Evolutionary conservation across 2,797 vertebrate genomes (phyloP).

Genomic region (Botia kubotai): DNA sequence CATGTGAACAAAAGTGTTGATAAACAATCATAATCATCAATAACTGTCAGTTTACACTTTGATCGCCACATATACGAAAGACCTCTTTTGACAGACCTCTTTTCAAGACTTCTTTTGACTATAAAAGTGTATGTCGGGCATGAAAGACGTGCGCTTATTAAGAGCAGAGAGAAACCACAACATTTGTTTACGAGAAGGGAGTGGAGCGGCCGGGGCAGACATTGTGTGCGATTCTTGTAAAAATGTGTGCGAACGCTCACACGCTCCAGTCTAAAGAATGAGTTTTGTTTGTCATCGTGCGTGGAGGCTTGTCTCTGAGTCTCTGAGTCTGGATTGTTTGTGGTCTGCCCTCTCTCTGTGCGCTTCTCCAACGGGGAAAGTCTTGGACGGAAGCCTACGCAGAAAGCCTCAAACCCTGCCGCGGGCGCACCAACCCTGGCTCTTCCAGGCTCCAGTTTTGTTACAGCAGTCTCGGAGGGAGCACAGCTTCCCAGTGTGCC

Average conservation of each 20-base stretch:
- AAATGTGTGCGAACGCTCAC: slow-evolving; percentile 19
- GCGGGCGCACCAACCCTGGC: slow-evolving; percentile 72
- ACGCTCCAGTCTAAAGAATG: slow-evolving; percentile 34
- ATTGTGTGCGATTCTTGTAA: slow-evolving; percentile 60
- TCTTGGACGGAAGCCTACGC: slow-evolving; percentile 83
- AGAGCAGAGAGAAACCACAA: slow-evolving; percentile 57
- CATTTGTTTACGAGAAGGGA: slow-evolving; percentile 61
- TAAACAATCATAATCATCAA: background rate
- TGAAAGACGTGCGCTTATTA: slow-evolving; percentile 42
- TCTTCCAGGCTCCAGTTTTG: slow-evolving; percentile 72
- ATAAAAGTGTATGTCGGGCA: slow-evolving; percentile 17
- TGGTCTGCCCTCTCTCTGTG: slow-evolving; percentile 66
- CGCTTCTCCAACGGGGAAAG: slow-evolving; percentile 74
- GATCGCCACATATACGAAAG: background rate
- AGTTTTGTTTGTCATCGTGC: slow-evolving; percentile 11
- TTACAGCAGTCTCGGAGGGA: slow-evolving; percentile 72
- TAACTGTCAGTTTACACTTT: slow-evolving; percentile 10
- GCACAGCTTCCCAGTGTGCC: slow-evolving; percentile 53
- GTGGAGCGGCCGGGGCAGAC: slow-evolving; percentile 52
- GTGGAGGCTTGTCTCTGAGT: slow-evolving; percentile 64
- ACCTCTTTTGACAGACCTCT: background rate
- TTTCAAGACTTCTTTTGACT: background rate
- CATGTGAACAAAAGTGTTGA: background rate
- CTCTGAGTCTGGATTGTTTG: slow-evolving; percentile 69
- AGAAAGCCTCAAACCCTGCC: slow-evolving; percentile 74